These are phyloP conservation scores for Tapirus indicus DNA, from an alignment of 2,797 vertebrate genomes.

Conservation along the genomic window DNA sequence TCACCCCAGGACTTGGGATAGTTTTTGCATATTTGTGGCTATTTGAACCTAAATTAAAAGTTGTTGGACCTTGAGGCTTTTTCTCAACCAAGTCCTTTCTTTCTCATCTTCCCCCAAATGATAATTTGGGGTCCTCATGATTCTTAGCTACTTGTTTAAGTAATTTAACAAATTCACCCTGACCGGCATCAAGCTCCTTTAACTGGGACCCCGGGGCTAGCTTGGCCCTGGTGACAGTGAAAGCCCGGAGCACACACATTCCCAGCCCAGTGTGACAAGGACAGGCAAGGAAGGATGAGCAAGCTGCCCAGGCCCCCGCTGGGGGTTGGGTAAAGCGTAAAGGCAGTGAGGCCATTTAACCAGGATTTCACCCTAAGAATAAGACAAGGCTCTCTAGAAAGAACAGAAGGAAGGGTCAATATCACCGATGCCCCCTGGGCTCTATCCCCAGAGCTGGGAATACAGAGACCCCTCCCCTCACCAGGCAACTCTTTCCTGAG, in stretches of 20 bases:
- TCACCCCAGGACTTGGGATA: neutral
- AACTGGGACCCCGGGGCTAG: neutral
- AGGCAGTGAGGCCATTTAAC: neutral
- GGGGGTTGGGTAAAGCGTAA: neutral
- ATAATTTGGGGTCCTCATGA: neutral
- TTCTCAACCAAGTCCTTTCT: neutral
- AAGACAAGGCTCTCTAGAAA: slow-evolving; percentile 46
- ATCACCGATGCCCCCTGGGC: neutral
- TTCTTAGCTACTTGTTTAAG: neutral
- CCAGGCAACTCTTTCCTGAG: neutral
- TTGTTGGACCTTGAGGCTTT: neutral
- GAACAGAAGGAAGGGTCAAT: neutral
- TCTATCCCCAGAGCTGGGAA: neutral
- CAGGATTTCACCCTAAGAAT: neutral
- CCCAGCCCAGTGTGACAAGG: neutral
- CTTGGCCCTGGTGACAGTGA: neutral
- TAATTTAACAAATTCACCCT: neutral
- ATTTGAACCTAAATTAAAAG: slow-evolving; percentile 42
- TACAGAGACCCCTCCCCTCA: neutral
- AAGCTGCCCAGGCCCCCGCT: neutral
- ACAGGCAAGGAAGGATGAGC: neutral
- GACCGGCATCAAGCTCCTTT: neutral
- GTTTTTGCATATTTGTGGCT: neutral
- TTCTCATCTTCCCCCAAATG: neutral
- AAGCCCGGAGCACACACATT: neutral